A percentile compares a stretch with the other conserved stretches of the same genome.
Evolutionary conservation across 1,140 invertebrate genomes (phyloP).

Genomic region (Leptoteleia sp.): DNA sequence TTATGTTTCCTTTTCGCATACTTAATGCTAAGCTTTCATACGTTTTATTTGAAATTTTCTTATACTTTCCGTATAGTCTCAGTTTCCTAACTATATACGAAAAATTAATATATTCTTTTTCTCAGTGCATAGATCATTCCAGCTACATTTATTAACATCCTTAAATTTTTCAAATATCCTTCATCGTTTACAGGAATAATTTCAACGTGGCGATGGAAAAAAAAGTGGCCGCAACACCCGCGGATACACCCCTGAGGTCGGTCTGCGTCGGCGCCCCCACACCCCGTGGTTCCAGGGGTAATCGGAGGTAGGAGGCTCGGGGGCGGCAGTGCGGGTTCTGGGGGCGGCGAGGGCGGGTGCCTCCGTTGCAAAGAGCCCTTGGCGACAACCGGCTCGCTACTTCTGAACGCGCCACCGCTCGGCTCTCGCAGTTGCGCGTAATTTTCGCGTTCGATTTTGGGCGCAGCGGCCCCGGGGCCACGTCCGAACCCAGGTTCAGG

Average conservation of each 20-base stretch:
- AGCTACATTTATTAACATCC: too few relatives aligned
- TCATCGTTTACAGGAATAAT: too few relatives aligned
- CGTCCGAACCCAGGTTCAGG: conserved; percentile 37
- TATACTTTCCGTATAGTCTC: too few relatives aligned
- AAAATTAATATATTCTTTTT: too few relatives aligned
- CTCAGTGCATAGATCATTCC: too few relatives aligned
- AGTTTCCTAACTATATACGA: too few relatives aligned
- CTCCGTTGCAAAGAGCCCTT: conserved; percentile 70
- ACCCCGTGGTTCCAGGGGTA: conserved; percentile 56
- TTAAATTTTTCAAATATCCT: too few relatives aligned
- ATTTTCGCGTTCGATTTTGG: conserved; percentile 20
- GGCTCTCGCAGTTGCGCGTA: conserved; percentile 26
- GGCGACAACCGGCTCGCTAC: conserved; percentile 68
- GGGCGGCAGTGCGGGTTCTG: conserved; percentile 79
- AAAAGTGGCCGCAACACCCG: too few relatives aligned
- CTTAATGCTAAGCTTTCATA: too few relatives aligned
- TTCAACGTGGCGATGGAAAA: too few relatives aligned
- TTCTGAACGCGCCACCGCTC: conserved; percentile 29
- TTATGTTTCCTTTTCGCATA: too few relatives aligned
- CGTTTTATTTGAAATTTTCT: too few relatives aligned
- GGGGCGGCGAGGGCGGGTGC: conserved; percentile 80
- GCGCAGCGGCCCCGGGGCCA: conserved; percentile 38
- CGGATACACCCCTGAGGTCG: conserved; percentile 7
- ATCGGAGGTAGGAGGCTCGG: conserved; percentile 66
- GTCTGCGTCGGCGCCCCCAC: conserved; percentile 62